Evolutionary conservation across 2,113 vertebrate species (phyloP), one percentile per base, ranked within the genome.

Genomic region (Merops nubicus): DNA sequence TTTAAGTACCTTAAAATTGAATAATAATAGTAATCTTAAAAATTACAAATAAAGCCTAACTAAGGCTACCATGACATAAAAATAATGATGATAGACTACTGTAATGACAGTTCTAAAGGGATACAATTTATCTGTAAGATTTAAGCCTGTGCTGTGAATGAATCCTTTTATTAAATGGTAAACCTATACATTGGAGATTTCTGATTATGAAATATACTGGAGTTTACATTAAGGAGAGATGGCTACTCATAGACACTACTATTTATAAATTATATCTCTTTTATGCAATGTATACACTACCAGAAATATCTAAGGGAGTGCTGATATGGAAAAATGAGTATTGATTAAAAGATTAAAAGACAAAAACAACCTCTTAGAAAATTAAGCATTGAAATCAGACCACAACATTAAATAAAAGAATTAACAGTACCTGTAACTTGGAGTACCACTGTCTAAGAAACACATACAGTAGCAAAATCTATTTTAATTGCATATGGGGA

Each of bases 311-410:
- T 74, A 76, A 86, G 80, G 18, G 42, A 85, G 14, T 23, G 63
- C 42, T 86, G 56, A 93, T 84, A 86, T 7, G 56, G 42, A 95
- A 38, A 93, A 95, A 92, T 23, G 6, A 53, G 15, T 69, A 96
- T 85, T 84, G 85, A 90, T 84, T 88, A 80, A 90, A 79, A 76
- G 85, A 90, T 84, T 88, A 80, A 90, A 79, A 76, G 59, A 74
- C 72, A 85, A 91, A 94, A 89, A 19, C 11, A 65, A 54, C 31
- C 26, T 23, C 36, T 56, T 45, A 34, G 51, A 79, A 91, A 82
- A 92, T 47, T 8, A 69, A 75, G 31, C n/a, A 42, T 1, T 79
- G 82, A 94, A 88, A 89, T 60, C 33, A 60, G 53, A 73, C 12
- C 38, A 75, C 93, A 91, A 29, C 8, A 68, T 50, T 18, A 79